Base-by-base conservation (phyloP, 2,113 vertebrate species). In the Campylorhamphus procurvoides region DNA sequence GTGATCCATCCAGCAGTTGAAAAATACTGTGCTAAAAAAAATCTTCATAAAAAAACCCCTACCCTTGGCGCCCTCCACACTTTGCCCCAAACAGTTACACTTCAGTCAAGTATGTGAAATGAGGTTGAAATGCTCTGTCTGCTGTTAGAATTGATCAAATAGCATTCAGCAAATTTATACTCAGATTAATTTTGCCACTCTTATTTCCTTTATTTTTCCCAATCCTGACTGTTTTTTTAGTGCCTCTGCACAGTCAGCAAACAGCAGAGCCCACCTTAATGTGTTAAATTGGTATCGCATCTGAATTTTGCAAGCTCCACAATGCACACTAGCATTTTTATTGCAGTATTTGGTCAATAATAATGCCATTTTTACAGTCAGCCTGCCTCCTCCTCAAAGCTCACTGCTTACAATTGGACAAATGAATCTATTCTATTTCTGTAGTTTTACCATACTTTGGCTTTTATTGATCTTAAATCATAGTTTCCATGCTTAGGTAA, bases 401-500 rank as follows among this genome's bases (percentile, higher is more conserved):
- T 89, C n/a, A 7, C 68, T 0, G 0, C 59, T 88, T 50, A 28
- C 67, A 77, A 2, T 10, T 74, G 86, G 72, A 75, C 52, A 90
- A 90, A 72, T 10, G 2, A 88, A 47, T 90, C 44, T 81, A 90
- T 80, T 78, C 72, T 91, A 1, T 92, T 90, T 86, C 60, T 78
- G 64, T 89, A 39, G 84, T 94, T 96, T 92, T 92, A 68, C 40
- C 56, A 75, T 88, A n/a, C 53, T 96, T 95, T 67, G 82, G 75
- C 72, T 88, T 93, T 96, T 80, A 86, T 80, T 89, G 74, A 86
- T 95, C 85, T 93, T 49, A 96, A 95, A 95, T 93, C 93, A 89
- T 90, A 89, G 90, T 94, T 94, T 94, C 94, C 93, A 35, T 67
- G 83, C 94, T 90, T 93, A 92, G 90, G 83, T 96, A 94, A 84